Evolutionary conservation across 2,797 vertebrate species (phyloP).

Genomic region (Ctenopoma kingsleyae): DNA sequence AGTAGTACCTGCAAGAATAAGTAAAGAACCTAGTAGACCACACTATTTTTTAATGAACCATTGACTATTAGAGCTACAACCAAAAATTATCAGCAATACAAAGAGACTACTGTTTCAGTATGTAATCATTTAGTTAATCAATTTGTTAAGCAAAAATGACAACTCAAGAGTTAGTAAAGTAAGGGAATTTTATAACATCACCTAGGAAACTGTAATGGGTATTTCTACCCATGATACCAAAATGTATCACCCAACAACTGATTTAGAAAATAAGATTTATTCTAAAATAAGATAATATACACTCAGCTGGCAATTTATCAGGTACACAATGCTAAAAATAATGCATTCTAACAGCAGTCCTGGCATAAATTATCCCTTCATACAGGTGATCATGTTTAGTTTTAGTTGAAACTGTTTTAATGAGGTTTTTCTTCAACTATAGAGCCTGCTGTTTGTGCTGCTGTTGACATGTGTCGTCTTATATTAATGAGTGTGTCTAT

Average conservation of each 20-base stretch:
- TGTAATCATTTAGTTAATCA: background rate
- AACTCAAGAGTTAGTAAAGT: no score
- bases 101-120: no score
- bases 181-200: background rate
- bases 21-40: background rate
- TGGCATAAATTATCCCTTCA: no score
- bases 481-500: no score
- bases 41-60: constrained; percentile 1
- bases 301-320: background rate
- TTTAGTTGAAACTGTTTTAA: no score
- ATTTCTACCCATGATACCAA: background rate
- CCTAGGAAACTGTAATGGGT: background rate
- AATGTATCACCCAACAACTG: background rate
- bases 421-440: no score
- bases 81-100: background rate
- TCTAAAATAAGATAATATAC: no score
- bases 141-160: background rate
- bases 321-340: background rate
- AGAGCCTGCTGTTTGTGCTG: no score
- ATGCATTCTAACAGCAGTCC: no score
- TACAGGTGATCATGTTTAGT: no score
- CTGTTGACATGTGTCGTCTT: no score
- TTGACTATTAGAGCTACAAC: background rate
- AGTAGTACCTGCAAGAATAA: constrained; percentile 7
- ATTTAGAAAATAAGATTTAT: background rate